These are phyloP conservation scores for Aphidius ervi DNA, from an alignment of 1,140 invertebrate species.

Conservation along the genomic window DNA sequence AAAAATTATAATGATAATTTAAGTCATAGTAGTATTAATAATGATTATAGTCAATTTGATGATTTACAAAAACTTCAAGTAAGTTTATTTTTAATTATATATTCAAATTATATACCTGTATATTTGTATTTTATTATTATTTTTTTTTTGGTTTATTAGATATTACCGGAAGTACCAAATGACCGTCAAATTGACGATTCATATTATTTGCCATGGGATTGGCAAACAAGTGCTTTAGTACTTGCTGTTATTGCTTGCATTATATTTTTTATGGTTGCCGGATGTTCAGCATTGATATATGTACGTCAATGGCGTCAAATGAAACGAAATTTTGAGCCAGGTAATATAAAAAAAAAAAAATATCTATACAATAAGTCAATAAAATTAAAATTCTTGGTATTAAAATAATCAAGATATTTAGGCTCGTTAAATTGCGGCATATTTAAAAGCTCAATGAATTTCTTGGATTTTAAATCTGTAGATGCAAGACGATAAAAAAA, in stretches of 20 bases:
- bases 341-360: conserved; percentile 35
- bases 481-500: conserved; percentile 30
- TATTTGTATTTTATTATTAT: neutral
- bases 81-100: neutral
- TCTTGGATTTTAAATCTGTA: conserved; percentile 23
- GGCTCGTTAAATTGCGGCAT: conserved; percentile 13
- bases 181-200: conserved; percentile 21
- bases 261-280: conserved; percentile 62
- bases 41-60: neutral
- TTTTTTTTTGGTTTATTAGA: neutral
- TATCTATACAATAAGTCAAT: too few relatives aligned
- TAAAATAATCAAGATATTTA: neutral
- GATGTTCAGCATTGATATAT: conserved; percentile 61
- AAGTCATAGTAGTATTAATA: neutral
- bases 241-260: conserved; percentile 61
- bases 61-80: conserved; percentile 5
- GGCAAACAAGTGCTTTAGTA: conserved; percentile 60
- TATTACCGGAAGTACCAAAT: conserved; percentile 17
- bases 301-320: conserved; percentile 60
- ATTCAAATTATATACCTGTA: neutral
- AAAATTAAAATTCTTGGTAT: neutral
- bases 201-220: conserved; percentile 50
- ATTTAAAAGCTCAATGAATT: conserved; percentile 6
- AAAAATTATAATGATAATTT: conserved; percentile 16
- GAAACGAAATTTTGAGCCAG: conserved; percentile 58